These are phyloP conservation scores for Ommatoiulus sabulosus DNA, from an alignment of 2,888 invertebrate species.

Conservation along the genomic window DNA sequence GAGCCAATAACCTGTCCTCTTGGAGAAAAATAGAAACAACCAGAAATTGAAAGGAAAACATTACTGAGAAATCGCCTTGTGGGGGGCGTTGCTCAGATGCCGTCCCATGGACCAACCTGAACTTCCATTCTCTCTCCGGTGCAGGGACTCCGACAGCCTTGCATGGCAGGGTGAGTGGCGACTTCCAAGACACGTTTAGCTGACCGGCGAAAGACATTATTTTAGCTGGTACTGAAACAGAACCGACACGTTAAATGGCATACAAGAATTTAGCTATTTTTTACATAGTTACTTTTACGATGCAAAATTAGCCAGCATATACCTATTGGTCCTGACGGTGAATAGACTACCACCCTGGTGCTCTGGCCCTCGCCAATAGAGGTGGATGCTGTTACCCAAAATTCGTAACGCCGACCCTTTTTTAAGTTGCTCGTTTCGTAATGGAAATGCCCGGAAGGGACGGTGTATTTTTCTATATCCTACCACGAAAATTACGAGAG, in stretches of 20 bases:
- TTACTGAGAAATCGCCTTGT: too few species aligned
- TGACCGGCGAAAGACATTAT: constrained; percentile 79
- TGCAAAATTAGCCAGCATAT: too few species aligned
- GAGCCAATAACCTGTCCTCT: constrained; percentile 52
- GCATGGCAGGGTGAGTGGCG: constrained; percentile 78
- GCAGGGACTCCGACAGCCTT: constrained; percentile 79
- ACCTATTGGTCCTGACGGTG: constrained; percentile 65
- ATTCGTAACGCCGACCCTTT: constrained; percentile 63
- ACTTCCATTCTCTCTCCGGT: constrained; percentile 68
- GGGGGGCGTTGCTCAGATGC: too few species aligned
- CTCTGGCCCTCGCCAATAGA: constrained; percentile 69
- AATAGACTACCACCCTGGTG: constrained; percentile 75
- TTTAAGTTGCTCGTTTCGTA: constrained; percentile 61
- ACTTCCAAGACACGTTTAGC: constrained; percentile 67
- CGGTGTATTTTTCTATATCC: constrained; percentile 60
- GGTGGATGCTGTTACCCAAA: constrained; percentile 67
- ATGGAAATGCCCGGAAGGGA: constrained; percentile 62
- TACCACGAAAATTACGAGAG: constrained; percentile 58
- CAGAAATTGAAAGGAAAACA: background rate
- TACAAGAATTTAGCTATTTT: too few species aligned
- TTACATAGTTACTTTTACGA: too few species aligned
- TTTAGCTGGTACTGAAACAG: constrained; percentile 79
- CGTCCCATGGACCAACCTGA: too few species aligned
- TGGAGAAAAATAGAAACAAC: background rate
- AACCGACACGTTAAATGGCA: background rate